A percentile compares a stretch with the other conserved stretches of the same genome.
Conservation (phyloP, 2,888 invertebrate species). For the Syritta pipiens region DNA sequence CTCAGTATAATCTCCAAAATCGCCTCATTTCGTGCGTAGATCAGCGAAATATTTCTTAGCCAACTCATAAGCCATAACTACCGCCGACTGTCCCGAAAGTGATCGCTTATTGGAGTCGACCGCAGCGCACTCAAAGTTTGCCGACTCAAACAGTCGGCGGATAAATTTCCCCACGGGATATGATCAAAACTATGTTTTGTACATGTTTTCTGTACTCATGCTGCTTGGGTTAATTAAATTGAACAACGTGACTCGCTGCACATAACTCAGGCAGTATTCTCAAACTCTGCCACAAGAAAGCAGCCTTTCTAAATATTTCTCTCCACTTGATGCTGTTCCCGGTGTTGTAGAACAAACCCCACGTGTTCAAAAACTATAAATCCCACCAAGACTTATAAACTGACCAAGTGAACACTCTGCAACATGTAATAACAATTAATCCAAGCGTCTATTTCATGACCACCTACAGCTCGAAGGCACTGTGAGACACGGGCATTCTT, state of each 20-base stretch:
- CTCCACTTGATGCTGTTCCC: conserved; percentile 36
- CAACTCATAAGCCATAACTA: no score
- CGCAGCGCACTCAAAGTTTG: no score
- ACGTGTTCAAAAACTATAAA: conserved; percentile 51
- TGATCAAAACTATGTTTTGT: conserved; percentile 43
- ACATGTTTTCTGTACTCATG: conserved; percentile 32
- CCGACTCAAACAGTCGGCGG: conserved; percentile 20
- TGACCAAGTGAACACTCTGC: conserved; percentile 15
- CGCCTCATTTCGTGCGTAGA: no score
- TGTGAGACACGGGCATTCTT: conserved; percentile 18
- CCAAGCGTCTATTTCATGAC: conserved; percentile 30
- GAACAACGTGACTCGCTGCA: conserved; percentile 14
- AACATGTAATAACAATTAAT: conserved; percentile 61
- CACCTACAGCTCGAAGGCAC: conserved; percentile 42
- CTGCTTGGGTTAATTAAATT: conserved; percentile 60
- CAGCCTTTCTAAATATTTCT: neutral
- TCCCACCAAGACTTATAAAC: conserved; percentile 58
- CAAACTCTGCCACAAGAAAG: neutral
- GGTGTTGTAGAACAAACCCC: conserved; percentile 51
- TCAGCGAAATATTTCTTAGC: no score
- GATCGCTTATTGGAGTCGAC: no score
- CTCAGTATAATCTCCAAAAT: no score
- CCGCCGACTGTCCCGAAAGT: no score
- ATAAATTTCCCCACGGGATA: conserved; percentile 55
- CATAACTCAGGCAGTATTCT: neutral